phyloP scores from a whole-genome alignment of 2,888 invertebrate genomes.

The Brachynemurus nebulosus region DNA sequence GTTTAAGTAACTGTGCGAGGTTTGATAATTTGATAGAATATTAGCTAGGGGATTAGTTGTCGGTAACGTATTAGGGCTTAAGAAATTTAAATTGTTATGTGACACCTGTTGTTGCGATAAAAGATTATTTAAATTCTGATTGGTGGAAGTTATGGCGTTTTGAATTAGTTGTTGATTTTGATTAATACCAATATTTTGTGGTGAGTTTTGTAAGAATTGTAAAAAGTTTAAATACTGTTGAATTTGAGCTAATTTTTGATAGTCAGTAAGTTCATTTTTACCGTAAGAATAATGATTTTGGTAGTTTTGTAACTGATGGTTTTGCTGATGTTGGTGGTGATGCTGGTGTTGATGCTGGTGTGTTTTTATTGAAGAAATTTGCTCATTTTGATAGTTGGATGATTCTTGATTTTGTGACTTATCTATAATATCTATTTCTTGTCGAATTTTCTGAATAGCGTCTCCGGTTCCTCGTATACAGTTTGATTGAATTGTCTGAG shows the following conservation, averaged over 20 bases:
- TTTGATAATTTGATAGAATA: no score
- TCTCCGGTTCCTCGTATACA: no score
- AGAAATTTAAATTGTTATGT: background rate
- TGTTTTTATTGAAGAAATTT: background rate
- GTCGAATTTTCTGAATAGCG: background rate
- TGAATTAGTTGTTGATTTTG: background rate
- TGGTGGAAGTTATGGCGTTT: background rate
- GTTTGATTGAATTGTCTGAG: no score
- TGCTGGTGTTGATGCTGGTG: background rate
- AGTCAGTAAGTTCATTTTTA: conserved; percentile 7
- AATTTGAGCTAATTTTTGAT: conserved; percentile 9
- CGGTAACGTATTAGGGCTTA: background rate
- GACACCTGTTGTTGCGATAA: no score
- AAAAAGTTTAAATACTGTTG: conserved; percentile 8
- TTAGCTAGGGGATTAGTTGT: no score
- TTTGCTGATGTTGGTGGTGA: background rate
- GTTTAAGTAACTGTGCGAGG: no score
- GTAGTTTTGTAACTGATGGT: background rate
- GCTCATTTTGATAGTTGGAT: background rate
- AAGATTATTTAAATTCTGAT: no score
- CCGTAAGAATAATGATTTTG: background rate
- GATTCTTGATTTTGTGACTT: background rate
- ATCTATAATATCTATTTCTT: conserved; percentile 4
- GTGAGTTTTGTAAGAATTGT: conserved; percentile 5
- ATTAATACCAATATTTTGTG: background rate